Base-by-base conservation (phyloP, 2,113 vertebrate species). In the Progne subis region DNA sequence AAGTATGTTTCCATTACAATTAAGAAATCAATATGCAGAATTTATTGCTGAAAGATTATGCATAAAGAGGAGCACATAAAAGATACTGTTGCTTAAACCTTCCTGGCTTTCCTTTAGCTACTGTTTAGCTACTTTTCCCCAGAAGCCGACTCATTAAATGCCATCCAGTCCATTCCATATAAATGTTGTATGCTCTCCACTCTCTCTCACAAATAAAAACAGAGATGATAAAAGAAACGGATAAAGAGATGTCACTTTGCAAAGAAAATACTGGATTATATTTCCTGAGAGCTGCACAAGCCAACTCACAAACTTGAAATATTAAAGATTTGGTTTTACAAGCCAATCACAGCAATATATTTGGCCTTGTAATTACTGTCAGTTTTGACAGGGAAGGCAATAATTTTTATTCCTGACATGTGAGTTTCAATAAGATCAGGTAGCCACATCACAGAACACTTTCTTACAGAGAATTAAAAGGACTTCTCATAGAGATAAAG, bases 1-100 rank as follows among this genome's bases (percentile, higher is more conserved):
- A 80, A 67, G 82, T 77, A 95, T 74, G 81, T 91, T 96, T 97
- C 96, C 96, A 96, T 89, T 97, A 96, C 91, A 97, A 98, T 97
- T 96, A 98, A 98, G 94, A 93, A 97, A 98, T 98, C 97, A 97
- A 98, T 98, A 97, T 41, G 59, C 68, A 91, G 68, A 95, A 97
- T 97, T 97, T 97, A 97, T 93, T 97, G 92, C 93, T 86, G 81
- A 64, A 80, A 94, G 78, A 75, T 82, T 88, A 94, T 39, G 83
- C 89, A 92, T 68, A 79, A 90, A 95, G 71, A 88, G 61, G 86
- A 95, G 70, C 74, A 92, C 70, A 79, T 85, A 89, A 94, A 95
- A 88, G 46, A 46, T 65, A 47, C 6, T 8, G 1, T 60, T 71
- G 47, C 49, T 90, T 78, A 91, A 88, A 93, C 75, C 72, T 95